Percentiles rank a stretch among this genome's conserved stretches.
Conservation (phyloP, 2,888 invertebrate genomes). For the Caenorhabditis sp. region DNA sequence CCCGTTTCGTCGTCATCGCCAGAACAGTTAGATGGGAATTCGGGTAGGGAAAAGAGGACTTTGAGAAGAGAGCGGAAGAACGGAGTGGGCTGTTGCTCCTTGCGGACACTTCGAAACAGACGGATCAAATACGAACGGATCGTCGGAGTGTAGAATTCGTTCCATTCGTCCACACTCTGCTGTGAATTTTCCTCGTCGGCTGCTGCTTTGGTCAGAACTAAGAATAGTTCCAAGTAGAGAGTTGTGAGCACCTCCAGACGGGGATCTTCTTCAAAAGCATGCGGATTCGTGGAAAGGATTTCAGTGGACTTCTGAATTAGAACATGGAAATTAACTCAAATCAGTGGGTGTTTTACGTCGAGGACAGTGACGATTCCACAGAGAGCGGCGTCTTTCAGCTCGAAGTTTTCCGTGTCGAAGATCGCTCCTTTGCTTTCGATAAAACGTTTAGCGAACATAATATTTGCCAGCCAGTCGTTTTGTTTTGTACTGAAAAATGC, state of each 20-base stretch:
- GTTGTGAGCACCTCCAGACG: constrained; percentile 20
- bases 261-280: constrained; percentile 2
- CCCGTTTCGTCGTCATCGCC: background rate
- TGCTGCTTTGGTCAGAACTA: background rate
- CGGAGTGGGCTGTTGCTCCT: constrained; percentile 38
- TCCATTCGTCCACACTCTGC: constrained; percentile 47
- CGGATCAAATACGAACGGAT: constrained; percentile 9
- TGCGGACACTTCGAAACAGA: constrained; percentile 28
- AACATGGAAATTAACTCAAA: background rate
- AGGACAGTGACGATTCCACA: constrained; percentile 58
- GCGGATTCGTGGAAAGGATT: background rate
- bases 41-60: background rate
- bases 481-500: background rate
- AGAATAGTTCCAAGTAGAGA: constrained; percentile 20
- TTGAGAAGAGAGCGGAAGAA: constrained; percentile 18
- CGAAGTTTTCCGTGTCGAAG: constrained; percentile 11
- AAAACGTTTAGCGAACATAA: constrained; percentile 10
- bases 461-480: constrained; percentile 11
- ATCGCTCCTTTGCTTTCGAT: constrained; percentile 9
- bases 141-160: constrained; percentile 47
- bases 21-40: constrained; percentile 3
- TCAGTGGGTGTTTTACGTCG: constrained; percentile 23
- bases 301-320: constrained; percentile 14
- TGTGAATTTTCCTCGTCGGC: background rate
- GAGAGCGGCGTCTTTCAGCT: constrained; percentile 50